Percentiles rank a stretch among this genome's conserved stretches.
Conservation (phyloP, 2,797 vertebrate genomes). For the Trachops cirrhosus region DNA sequence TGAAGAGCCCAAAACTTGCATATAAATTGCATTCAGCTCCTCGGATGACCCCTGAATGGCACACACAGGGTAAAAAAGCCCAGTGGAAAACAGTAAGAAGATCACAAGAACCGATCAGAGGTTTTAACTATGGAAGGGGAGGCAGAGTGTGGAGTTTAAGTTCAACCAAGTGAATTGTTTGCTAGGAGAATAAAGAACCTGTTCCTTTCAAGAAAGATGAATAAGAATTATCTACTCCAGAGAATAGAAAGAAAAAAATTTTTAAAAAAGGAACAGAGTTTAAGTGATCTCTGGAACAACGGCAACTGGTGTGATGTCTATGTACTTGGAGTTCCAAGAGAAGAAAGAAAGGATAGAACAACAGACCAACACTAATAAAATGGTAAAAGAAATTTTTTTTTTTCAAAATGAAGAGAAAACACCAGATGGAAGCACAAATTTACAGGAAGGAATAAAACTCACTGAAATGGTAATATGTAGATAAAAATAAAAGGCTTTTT, state of each 20-base stretch:
- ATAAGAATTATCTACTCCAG: background rate
- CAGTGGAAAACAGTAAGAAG: background rate
- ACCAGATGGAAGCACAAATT: background rate
- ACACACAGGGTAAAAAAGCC: background rate
- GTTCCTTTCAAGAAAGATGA: background rate
- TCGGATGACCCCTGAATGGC: background rate
- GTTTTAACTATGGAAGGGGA: background rate
- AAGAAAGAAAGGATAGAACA: background rate
- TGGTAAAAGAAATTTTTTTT: background rate
- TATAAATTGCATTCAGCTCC: background rate
- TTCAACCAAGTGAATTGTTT: background rate
- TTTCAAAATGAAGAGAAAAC: background rate
- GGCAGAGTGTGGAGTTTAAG: background rate
- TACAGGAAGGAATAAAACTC: background rate
- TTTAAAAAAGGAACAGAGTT: background rate
- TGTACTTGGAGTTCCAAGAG: background rate
- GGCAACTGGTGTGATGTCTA: background rate
- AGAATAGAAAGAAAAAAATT: background rate
- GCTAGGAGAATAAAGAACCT: background rate
- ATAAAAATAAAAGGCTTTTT: background rate
- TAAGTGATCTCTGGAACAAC: background rate
- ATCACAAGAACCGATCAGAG: background rate
- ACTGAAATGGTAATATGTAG: background rate
- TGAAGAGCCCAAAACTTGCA: background rate
- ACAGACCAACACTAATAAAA: background rate